Evolutionary conservation across 2,797 vertebrate genomes (phyloP).

Genomic region (Gymnothorax reevesii): DNA sequence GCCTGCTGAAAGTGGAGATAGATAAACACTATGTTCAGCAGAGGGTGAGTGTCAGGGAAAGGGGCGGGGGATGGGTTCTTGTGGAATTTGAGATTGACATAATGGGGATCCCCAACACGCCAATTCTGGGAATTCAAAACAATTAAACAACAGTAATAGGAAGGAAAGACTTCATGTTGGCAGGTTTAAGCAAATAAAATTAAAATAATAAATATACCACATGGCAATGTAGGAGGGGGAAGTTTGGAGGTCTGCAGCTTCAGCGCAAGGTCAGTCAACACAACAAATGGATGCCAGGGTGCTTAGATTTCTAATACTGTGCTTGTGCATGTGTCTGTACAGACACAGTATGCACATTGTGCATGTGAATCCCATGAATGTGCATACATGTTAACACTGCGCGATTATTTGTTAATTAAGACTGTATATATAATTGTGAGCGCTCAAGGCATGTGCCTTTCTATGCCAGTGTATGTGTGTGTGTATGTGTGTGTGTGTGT

Average conservation of each 20-base stretch:
- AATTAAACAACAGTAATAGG: neutral
- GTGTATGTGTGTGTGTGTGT: constrained; percentile 6
- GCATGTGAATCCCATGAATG: neutral
- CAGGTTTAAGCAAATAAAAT: neutral
- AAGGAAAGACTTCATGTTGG: neutral
- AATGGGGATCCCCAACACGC: constrained; percentile 19
- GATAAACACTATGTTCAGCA: neutral
- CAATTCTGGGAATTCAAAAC: constrained; percentile 20
- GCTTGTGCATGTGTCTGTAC: neutral
- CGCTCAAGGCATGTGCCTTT: neutral
- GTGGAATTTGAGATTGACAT: neutral
- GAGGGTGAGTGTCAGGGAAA: neutral
- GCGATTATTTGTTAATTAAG: too few relatives aligned
- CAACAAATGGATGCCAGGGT: neutral
- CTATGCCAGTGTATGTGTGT: neutral
- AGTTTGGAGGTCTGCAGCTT: neutral
- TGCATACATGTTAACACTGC: neutral
- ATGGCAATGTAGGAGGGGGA: neutral
- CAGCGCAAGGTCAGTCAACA: neutral
- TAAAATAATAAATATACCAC: neutral
- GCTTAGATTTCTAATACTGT: neutral
- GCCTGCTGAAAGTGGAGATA: neutral
- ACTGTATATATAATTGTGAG: constrained; percentile 1
- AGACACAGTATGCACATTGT: too few relatives aligned
- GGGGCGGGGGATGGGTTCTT: neutral